These are phyloP conservation scores for Pituophis catenifer DNA, from an alignment of 2,113 vertebrate species.

Conservation along the genomic window DNA sequence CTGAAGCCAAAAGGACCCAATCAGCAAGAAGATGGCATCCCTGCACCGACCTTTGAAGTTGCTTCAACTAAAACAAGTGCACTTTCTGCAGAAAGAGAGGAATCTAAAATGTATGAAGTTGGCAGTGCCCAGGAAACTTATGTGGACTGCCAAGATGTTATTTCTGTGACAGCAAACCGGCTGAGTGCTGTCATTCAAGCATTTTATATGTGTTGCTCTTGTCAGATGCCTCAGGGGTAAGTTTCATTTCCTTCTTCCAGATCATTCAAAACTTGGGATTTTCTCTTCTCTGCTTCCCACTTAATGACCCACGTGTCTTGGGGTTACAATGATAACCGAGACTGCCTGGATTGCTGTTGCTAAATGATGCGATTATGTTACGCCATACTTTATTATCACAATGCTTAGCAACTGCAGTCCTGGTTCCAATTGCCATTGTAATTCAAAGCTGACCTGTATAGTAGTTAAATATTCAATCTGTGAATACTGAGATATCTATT, in stretches of 20 bases:
- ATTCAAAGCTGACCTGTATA: not conserved
- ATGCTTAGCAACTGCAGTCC: not conserved
- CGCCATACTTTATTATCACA: not conserved
- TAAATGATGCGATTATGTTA: not conserved
- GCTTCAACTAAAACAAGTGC: conserved; percentile 54
- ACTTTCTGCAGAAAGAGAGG: conserved; percentile 48
- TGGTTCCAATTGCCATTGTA: not conserved
- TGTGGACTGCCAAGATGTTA: conserved; percentile 90
- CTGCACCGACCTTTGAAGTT: conserved; percentile 61
- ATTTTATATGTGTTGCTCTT: conserved; percentile 98
- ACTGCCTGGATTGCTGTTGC: not conserved
- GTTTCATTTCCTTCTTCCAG: conserved; percentile 37
- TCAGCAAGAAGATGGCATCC: conserved; percentile 65
- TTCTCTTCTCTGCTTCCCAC: not conserved
- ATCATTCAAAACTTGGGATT: not conserved
- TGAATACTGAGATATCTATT: not conserved
- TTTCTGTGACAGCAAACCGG: conserved; percentile 95
- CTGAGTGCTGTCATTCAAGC: conserved; percentile 98
- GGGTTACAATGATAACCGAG: not conserved
- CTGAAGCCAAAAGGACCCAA: conserved; percentile 82
- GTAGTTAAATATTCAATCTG: not conserved
- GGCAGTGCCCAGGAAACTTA: conserved; percentile 78
- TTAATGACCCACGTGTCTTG: not conserved
- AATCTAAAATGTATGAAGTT: conserved; percentile 63
- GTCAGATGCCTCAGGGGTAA: conserved; percentile 97